phyloP scores from a whole-genome alignment of 2,113 vertebrate species.

The Vidua chalybeata region DNA sequence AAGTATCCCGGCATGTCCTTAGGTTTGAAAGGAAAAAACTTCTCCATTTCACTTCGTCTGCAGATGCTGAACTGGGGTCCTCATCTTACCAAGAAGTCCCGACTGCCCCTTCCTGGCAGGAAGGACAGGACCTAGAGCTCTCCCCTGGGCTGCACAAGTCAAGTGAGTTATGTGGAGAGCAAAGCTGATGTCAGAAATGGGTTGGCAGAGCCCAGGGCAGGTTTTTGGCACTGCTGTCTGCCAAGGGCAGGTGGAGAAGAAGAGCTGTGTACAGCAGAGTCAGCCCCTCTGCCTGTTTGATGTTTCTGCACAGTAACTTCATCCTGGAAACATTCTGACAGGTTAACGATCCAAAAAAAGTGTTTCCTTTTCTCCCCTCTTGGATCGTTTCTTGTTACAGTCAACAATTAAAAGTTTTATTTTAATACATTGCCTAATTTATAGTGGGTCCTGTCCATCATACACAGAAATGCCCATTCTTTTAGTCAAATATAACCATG shows the following conservation, averaged over 20 bases:
- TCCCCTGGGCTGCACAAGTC: not conserved
- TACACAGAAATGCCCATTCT: not conserved
- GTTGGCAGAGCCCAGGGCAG: not conserved
- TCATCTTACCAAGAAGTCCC: not conserved
- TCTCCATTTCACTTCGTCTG: not conserved
- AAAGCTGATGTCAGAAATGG: not conserved
- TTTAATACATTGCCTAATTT: not conserved
- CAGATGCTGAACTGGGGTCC: not conserved
- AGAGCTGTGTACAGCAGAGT: not conserved
- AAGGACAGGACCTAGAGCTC: not conserved
- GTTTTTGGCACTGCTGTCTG: not conserved
- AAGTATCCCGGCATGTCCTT: not conserved
- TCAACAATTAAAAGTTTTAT: not conserved
- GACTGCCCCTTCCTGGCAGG: not conserved
- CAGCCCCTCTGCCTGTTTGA: not conserved
- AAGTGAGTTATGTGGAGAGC: not conserved
- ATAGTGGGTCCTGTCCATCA: not conserved
- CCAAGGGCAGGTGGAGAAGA: conserved; percentile 33
- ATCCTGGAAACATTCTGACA: not conserved
- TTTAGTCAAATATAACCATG: not conserved
- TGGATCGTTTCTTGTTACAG: not conserved
- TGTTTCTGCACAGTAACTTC: not conserved
- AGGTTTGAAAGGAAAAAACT: not conserved
- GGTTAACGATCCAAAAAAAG: not conserved
- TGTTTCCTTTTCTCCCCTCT: not conserved